Percentiles rank a stretch among this genome's conserved stretches.
phyloP scores from a whole-genome alignment of 2,797 vertebrate species.

The Gephyroberyx darwinii region DNA sequence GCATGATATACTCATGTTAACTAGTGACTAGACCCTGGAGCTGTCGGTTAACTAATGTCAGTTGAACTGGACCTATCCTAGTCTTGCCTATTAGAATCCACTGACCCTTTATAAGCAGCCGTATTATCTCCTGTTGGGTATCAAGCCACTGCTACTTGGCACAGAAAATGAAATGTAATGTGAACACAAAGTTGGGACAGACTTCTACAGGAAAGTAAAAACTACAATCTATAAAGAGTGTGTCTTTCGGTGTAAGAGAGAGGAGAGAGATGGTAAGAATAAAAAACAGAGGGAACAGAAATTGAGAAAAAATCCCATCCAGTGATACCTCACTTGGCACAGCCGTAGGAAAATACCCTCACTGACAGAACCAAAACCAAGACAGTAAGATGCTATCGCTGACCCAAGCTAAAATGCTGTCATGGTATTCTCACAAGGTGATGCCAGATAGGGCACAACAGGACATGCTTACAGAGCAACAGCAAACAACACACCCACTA shows the following conservation, averaged over 20 bases:
- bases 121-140: too few species aligned
- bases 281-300: too few species aligned
- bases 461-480: slow-evolving; percentile 2
- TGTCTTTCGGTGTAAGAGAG: too few species aligned
- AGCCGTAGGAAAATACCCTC: not conserved
- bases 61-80: not conserved
- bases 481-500: not conserved
- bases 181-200: too few species aligned
- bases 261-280: too few species aligned
- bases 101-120: too few species aligned
- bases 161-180: too few species aligned
- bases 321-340: not conserved
- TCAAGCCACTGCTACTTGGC: too few species aligned
- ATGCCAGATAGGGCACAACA: slow-evolving; percentile 25
- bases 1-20: not conserved
- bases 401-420: slow-evolving; percentile 11
- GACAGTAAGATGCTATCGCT: not conserved
- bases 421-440: slow-evolving; percentile 10
- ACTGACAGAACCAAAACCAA: not conserved
- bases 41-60: not conserved
- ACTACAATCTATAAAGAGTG: too few species aligned
- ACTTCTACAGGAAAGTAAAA: too few species aligned
- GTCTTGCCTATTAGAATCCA: too few species aligned
- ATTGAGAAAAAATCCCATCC: too few species aligned
- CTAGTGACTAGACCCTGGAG: not conserved